Evolutionary conservation across 2,888 invertebrate genomes (phyloP).

Genomic region (Agrypnus murinus): DNA sequence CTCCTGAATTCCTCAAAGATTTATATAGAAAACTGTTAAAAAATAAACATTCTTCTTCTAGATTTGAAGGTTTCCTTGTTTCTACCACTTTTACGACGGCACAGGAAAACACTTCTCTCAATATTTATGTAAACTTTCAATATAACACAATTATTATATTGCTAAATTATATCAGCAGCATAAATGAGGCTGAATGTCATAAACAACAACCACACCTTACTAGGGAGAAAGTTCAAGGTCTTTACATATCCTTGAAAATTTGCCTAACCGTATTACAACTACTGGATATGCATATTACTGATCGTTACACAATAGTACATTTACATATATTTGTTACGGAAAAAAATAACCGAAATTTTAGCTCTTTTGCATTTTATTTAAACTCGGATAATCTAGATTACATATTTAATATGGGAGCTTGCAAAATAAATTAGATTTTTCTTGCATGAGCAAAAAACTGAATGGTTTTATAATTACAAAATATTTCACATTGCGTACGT

Average conservation of each 20-base stretch:
- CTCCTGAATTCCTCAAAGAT: too few species aligned
- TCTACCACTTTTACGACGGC: too few species aligned
- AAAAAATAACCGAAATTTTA: neutral
- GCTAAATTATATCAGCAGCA: slow-evolving; percentile 11
- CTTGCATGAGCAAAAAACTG: neutral
- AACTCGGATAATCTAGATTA: neutral
- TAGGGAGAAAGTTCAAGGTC: slow-evolving; percentile 28
- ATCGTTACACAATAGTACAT: slow-evolving; percentile 8
- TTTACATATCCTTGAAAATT: slow-evolving; percentile 26
- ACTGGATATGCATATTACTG: neutral
- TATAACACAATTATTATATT: slow-evolving; percentile 1
- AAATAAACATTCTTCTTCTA: too few species aligned
- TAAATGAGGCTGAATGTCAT: slow-evolving; percentile 14
- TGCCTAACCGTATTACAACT: slow-evolving; percentile 21
- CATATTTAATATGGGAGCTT: neutral
- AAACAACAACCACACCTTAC: slow-evolving; percentile 29
- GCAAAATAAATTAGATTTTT: neutral
- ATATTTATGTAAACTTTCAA: neutral
- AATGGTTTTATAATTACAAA: slow-evolving; percentile 2
- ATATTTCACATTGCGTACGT: neutral
- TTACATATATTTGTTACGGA: slow-evolving; percentile 2
- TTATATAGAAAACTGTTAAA: too few species aligned
- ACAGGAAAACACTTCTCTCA: too few species aligned
- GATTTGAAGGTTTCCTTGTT: too few species aligned
- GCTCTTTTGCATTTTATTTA: neutral